Base-by-base conservation (phyloP, 2,113 vertebrate genomes). In the Megatriorchis doriae region DNA sequence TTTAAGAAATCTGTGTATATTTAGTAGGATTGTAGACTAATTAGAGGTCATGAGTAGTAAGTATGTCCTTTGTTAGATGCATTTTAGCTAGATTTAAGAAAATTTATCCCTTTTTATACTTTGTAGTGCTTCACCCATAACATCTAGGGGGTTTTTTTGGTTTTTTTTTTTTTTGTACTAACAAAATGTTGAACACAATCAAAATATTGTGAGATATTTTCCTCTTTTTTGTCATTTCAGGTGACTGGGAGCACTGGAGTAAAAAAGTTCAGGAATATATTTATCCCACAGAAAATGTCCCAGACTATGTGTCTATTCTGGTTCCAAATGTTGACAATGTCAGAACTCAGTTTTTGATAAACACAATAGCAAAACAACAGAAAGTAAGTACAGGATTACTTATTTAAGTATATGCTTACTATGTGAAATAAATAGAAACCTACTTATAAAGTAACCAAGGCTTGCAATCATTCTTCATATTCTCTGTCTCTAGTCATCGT, bases 281-380 rank as follows among this genome's bases (percentile, higher is more conserved):
- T 93, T 98, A 98, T 85, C 98, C 98, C 80, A 94, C 96, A n/a
- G 98, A 98, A 73, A 93, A 63, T 56, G 31, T 98, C 53, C 98
- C 98, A 31, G 98, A 98, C 40, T 98, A 98, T 68, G 93, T 96
- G 12, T 98, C 98, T 73, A 98, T 98, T 96, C 95, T 98, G 55
- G 98, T 98, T 95, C 98, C 98, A 86, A 98, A 98, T 63, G 98
- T 98, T 90, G 98, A 98, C 93, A 98, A 98, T 91, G 80, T 98
- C 71, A 97, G 98, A 95, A 98, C 98, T 61, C 98, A 94, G 70
- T 98, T 98, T 96, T 96, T 98, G 92, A 97, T 98, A 67, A 91
- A 98, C 32, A 98, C 96, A 36, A 98, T 98, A 62, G 98, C 98
- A 73, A 98, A 98, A 40, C 98, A 98, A 67, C 80, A 97, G 87